Evolutionary conservation across 2,113 vertebrate species (phyloP), one percentile per base, ranked within the genome.

Genomic region (Cnemophilus loriae): DNA sequence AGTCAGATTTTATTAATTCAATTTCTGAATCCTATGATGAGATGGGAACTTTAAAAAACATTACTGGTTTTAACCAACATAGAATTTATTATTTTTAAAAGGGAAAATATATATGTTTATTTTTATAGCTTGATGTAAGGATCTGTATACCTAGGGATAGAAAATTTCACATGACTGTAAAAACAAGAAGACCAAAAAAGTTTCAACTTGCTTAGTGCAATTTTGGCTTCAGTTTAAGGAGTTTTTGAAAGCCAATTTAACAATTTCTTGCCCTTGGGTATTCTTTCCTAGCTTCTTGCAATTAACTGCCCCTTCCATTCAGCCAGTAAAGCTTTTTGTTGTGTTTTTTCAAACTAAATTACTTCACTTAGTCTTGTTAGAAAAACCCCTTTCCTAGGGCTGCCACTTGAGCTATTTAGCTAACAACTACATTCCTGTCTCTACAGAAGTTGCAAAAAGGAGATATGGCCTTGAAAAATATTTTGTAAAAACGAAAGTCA

Each of bases 231-330:
- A 11, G 15, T 89, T 91, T 70, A 84, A 86, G 83, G 69, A 22
- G 32, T 49, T 88, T 80, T 87, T 37, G 70, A 73, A 96, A 84
- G n/a, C 37, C 47, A 57, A 0, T 78, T 78, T 75, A 79, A 60
- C 30, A 52, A 75, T 41, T 87, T 93, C 19, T 94, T 89, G 78
- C 92, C 84, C 61, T 41, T 90, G 47, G 65, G 74, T 89, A 16
- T 87, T 94, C 30, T 78, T 91, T 93, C 56, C 69, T 78, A 75
- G 30, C 52, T 82, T 52, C 65, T 93, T 94, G 79, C 59, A 92
- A 69, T 89, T 94, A 96, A 39, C 55, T 95, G 87, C 24, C 69
- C 52, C 74, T 95, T 93, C 65, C 82, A 30, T 87, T 84, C 52
- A 89, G 23, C 24, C 47, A 64, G 21, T 67, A 74, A 57, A 75